Percentiles rank a stretch among this genome's conserved stretches.
Evolutionary conservation across 2,888 invertebrate genomes (phyloP).

Genomic region (Parascotia fuliginaria): DNA sequence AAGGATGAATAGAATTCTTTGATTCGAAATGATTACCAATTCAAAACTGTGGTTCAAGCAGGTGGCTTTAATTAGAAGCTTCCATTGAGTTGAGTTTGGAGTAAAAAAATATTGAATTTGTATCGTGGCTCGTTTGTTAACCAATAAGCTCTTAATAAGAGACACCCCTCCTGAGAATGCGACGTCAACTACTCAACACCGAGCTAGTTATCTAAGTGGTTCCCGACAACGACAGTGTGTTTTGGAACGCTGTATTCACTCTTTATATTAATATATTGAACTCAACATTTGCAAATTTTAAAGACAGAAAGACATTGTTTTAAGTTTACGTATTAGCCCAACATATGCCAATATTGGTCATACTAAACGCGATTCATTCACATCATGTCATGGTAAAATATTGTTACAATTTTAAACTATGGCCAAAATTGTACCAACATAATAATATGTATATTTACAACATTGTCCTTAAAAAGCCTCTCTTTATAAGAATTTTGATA

Average conservation of each 20-base stretch:
- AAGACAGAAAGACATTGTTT: no score
- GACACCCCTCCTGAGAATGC: conserved; percentile 6
- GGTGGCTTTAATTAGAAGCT: conserved; percentile 77
- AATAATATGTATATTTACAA: no score
- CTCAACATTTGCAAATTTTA: no score
- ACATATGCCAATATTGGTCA: no score
- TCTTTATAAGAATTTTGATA: no score
- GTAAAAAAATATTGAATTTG: conserved; percentile 56
- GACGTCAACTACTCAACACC: neutral
- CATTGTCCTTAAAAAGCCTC: no score
- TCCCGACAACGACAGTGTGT: neutral
- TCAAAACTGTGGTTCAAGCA: conserved; percentile 69
- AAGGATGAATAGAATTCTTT: conserved; percentile 69
- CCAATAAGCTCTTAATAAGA: conserved; percentile 17
- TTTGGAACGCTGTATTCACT: neutral
- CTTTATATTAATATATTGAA: no score
- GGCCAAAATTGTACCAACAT: no score
- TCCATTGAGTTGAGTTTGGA: conserved; percentile 44
- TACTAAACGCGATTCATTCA: no score
- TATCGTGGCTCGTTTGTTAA: conserved; percentile 35
- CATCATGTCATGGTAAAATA: no score
- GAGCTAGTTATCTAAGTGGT: neutral
- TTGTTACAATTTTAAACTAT: no score
- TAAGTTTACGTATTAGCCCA: no score
- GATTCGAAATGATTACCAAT: conserved; percentile 80